Evolutionary conservation across 2,888 invertebrate genomes (phyloP).

Genomic region (Andrena bicolor): DNA sequence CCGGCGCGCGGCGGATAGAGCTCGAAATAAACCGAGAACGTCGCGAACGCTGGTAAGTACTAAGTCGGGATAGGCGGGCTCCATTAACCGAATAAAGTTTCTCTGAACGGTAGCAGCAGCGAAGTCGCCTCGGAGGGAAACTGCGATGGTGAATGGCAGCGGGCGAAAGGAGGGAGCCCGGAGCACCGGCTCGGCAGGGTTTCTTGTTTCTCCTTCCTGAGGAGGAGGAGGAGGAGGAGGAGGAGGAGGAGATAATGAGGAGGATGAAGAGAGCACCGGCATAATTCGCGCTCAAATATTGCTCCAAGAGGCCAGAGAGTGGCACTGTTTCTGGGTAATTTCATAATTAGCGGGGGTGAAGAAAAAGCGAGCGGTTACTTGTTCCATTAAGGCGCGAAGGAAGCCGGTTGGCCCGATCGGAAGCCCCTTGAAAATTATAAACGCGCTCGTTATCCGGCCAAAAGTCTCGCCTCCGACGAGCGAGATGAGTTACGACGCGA

Average conservation of each 20-base stretch:
- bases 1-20: background rate
- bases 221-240: conserved; percentile 21
- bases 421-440: conserved; percentile 66
- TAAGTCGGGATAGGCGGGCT: background rate
- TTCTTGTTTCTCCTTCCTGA: no score
- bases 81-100: conserved; percentile 72
- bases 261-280: conserved; percentile 73
- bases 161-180: conserved; percentile 11
- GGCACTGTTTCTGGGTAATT: conserved; percentile 67
- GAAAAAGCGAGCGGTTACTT: conserved; percentile 61
- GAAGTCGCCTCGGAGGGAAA: conserved; percentile 17
- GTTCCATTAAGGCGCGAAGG: conserved; percentile 62
- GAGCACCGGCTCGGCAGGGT: conserved; percentile 3
- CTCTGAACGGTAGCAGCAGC: conserved; percentile 15
- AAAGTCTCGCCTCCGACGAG: conserved; percentile 5
- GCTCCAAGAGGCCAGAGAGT: conserved; percentile 48
- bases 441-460: conserved; percentile 55
- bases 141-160: conserved; percentile 41
- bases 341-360: conserved; percentile 65
- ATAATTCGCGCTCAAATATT: conserved; percentile 75
- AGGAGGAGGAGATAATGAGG: conserved; percentile 71
- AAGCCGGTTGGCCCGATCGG: conserved; percentile 49
- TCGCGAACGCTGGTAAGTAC: background rate
- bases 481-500: conserved; percentile 36
- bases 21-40: conserved; percentile 19